These are phyloP conservation scores for Tricholauxania praeusta DNA, from an alignment of 2,888 invertebrate genomes.

Conservation along the genomic window DNA sequence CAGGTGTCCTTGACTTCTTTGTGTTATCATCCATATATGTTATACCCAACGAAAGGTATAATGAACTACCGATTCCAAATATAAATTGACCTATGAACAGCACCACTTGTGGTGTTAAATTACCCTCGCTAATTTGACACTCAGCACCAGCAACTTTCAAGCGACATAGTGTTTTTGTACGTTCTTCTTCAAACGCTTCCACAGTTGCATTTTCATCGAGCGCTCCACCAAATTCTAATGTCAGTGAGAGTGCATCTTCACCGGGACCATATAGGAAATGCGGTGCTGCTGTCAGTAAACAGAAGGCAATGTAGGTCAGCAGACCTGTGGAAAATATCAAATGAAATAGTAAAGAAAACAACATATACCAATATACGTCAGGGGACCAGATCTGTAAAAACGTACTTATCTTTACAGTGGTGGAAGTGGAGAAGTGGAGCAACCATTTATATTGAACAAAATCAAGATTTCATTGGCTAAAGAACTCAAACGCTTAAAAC, in stretches of 20 bases:
- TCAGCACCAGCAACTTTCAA: constrained; percentile 52
- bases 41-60: constrained; percentile 76
- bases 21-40: constrained; percentile 81
- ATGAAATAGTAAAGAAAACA: not conserved
- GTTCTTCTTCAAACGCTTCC: constrained; percentile 66
- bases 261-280: constrained; percentile 78
- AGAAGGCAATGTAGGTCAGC: constrained; percentile 74
- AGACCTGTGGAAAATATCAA: constrained; percentile 62
- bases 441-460: too few species aligned
- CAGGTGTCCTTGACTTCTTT: constrained; percentile 76
- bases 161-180: constrained; percentile 70
- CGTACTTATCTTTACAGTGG: too few species aligned
- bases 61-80: constrained; percentile 75
- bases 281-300: constrained; percentile 74
- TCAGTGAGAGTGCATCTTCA: constrained; percentile 73
- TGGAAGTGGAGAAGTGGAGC: too few species aligned
- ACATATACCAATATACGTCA: not conserved
- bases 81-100: constrained; percentile 76
- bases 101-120: constrained; percentile 71
- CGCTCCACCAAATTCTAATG: constrained; percentile 71
- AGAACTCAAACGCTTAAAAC: too few species aligned
- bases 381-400: too few species aligned
- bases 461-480: too few species aligned
- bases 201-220: constrained; percentile 61
- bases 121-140: constrained; percentile 69